phyloP scores from a whole-genome alignment of 2,797 vertebrate genomes.

The Pseudochromis fuscus region DNA sequence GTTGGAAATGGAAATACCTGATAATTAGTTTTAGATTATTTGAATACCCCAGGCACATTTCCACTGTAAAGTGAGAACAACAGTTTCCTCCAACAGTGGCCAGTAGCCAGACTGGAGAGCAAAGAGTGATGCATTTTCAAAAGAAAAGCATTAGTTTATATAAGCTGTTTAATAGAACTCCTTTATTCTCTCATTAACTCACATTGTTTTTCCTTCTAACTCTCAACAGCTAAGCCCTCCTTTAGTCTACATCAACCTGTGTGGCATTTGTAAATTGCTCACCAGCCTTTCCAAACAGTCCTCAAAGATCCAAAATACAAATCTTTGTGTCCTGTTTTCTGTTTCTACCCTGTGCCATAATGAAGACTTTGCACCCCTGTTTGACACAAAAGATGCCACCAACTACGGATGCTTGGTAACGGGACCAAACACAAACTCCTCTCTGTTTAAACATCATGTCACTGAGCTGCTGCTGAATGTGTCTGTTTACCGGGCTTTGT shows the following conservation, averaged over 20 bases:
- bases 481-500: constrained; percentile 78
- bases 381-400: constrained; percentile 64
- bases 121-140: not conserved
- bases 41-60: too few relatives aligned
- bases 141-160: too few relatives aligned
- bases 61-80: not conserved
- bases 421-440: constrained; percentile 55
- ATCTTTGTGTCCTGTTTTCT: constrained; percentile 56
- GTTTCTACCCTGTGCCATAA: constrained; percentile 53
- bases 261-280: constrained; percentile 50
- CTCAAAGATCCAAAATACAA: constrained; percentile 29
- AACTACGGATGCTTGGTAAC: constrained; percentile 65
- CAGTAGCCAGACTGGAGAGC: not conserved
- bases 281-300: constrained; percentile 46
- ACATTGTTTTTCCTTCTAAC: constrained; percentile 6
- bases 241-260: constrained; percentile 46
- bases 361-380: constrained; percentile 57
- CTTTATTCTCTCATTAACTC: not conserved
- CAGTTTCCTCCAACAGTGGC: not conserved
- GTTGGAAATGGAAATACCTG: too few relatives aligned
- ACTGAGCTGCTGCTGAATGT: constrained; percentile 66
- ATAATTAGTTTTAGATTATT: too few relatives aligned
- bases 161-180: not conserved
- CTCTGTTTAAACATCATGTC: constrained; percentile 69
- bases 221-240: not conserved